Evolutionary conservation across 2,888 invertebrate genomes (phyloP).

Genomic region (Hemicrepidius hirtus): DNA sequence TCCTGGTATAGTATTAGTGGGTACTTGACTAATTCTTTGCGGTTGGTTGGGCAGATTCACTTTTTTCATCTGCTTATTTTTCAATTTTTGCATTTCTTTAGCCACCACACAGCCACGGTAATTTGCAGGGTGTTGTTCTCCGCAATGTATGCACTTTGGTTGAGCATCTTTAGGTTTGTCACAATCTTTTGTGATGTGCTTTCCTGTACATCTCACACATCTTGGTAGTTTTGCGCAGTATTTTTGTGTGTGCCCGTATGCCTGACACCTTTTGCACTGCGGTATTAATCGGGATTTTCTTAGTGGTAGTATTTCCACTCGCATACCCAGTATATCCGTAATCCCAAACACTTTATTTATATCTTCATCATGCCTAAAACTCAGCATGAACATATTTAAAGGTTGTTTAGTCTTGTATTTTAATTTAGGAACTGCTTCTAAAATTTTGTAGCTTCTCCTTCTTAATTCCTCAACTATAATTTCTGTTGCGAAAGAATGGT

Average conservation of each 20-base stretch:
- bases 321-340: conserved; percentile 30
- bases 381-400: conserved; percentile 39
- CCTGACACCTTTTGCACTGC: conserved; percentile 46
- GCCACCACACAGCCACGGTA: conserved; percentile 28
- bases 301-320: conserved; percentile 34
- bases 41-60: conserved; percentile 40
- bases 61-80: conserved; percentile 30
- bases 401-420: conserved; percentile 28
- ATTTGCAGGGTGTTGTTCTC: conserved; percentile 44
- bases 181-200: conserved; percentile 43
- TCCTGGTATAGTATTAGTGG: background rate
- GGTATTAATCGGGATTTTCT: conserved; percentile 42
- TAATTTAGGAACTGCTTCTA: conserved; percentile 34
- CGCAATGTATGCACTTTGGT: conserved; percentile 44
- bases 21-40: conserved; percentile 28
- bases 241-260: conserved; percentile 45
- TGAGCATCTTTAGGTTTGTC: conserved; percentile 32
- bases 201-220: conserved; percentile 56
- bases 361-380: conserved; percentile 34
- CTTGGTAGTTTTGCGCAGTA: conserved; percentile 47
- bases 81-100: conserved; percentile 37
- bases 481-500: too few relatives aligned
- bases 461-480: too few relatives aligned
- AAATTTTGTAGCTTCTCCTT: conserved; percentile 33
- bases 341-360: conserved; percentile 33